Conservation (phyloP, 1,140 invertebrate genomes). For the Popillia japonica region DNA sequence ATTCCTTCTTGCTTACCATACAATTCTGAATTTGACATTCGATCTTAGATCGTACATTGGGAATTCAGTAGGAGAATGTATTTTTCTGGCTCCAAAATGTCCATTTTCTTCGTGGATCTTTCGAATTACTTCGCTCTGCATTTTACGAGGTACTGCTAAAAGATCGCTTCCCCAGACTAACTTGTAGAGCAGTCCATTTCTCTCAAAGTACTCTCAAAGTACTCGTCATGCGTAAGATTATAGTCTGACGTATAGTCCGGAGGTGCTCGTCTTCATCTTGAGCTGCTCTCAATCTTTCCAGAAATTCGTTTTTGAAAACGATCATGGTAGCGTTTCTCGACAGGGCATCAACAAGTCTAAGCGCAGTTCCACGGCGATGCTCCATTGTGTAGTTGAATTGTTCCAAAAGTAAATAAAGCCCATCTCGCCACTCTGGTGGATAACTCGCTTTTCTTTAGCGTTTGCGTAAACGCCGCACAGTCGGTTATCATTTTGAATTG, state of each 20-base stretch:
- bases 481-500: slow-evolving; percentile 61
- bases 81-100: slow-evolving; percentile 54
- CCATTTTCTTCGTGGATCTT: slow-evolving; percentile 45
- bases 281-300: too few species aligned
- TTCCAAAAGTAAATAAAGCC: slow-evolving; percentile 52
- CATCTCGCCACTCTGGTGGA: slow-evolving; percentile 49
- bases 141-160: slow-evolving; percentile 41
- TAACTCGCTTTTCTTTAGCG: slow-evolving; percentile 53
- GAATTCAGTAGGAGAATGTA: slow-evolving; percentile 41
- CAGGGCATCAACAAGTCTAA: not conserved
- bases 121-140: slow-evolving; percentile 46
- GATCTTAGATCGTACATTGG: slow-evolving; percentile 8
- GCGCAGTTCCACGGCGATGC: not conserved
- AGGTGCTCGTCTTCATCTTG: too few species aligned
- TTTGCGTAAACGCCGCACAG: slow-evolving; percentile 55
- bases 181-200: slow-evolving; percentile 15
- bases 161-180: slow-evolving; percentile 45
- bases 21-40: not conserved
- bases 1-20: slow-evolving; percentile 26
- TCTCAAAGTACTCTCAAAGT: not conserved
- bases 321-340: not conserved
- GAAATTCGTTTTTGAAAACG: not conserved
- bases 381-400: slow-evolving; percentile 49
- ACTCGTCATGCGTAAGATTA: not conserved
- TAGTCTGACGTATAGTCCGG: too few species aligned